phyloP scores from a whole-genome alignment of 1,140 invertebrate genomes.

The Goniozus legneri region DNA sequence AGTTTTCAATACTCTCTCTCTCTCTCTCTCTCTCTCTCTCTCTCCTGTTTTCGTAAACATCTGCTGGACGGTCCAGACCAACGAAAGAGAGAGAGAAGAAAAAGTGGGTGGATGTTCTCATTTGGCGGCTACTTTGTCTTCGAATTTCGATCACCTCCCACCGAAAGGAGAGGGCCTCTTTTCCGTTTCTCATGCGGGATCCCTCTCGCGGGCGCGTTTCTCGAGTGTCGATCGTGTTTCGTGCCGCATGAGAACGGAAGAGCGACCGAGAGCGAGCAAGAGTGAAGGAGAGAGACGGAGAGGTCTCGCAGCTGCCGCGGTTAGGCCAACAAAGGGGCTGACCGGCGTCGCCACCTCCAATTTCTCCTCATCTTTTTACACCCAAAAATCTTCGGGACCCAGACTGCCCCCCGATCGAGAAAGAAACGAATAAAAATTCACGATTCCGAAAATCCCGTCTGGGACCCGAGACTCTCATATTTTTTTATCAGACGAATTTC shows the following conservation, averaged over 20 bases:
- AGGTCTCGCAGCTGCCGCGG: constrained; percentile 20
- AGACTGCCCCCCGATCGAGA: too few relatives aligned
- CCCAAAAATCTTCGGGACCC: too few relatives aligned
- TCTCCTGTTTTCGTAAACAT: constrained; percentile 46
- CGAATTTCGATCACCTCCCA: too few relatives aligned
- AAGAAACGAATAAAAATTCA: too few relatives aligned
- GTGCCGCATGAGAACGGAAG: constrained; percentile 48
- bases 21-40: too few relatives aligned
- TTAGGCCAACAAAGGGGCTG: constrained; percentile 36
- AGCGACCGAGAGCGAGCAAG: constrained; percentile 14
- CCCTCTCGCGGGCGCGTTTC: constrained; percentile 9
- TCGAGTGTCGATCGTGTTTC: constrained; percentile 47
- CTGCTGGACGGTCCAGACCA: constrained; percentile 44
- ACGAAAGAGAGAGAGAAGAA: too few relatives aligned
- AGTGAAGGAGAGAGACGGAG: constrained; percentile 2
- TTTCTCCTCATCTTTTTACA: constrained; percentile 42
- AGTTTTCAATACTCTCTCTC: too few relatives aligned
- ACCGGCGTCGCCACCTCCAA: constrained; percentile 33
- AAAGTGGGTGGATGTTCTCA: too few relatives aligned
- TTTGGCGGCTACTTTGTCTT: not conserved
- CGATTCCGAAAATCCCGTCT: too few relatives aligned
- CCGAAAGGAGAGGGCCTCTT: too few relatives aligned
- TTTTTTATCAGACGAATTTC: too few relatives aligned
- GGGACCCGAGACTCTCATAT: too few relatives aligned
- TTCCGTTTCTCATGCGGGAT: constrained; percentile 10